Evolutionary conservation across 2,888 invertebrate species (phyloP), one percentile per base, ranked within the genome.

Genomic region (Ophioninae sp.): DNA sequence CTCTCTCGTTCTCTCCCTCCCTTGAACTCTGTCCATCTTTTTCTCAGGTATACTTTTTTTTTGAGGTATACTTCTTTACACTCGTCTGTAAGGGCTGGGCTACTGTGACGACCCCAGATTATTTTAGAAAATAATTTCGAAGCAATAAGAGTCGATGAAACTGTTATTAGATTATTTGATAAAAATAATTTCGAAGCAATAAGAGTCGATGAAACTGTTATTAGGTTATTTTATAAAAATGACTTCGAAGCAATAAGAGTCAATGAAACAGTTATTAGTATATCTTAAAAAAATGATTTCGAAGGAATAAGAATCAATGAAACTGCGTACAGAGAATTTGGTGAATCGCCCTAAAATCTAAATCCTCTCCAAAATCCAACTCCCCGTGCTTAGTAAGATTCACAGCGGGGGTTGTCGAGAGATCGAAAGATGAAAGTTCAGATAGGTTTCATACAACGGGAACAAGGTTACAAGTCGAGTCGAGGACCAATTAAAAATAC

Each of bases 1-100:
- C 76, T 44, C 44, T 65, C 37, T 58, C 63, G n/a, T 51, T 56
- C 65, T 59, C 51, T 61, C 23, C 77, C 63, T 30, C 81, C 20
- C 59, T n/a, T n/a, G 6, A 6, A 61, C 44, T 23, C 73, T 23
- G n/a, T n/a, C 65, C 20, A 17, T 37, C 30, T 64, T 61, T 59
- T 65, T 65, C 41, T 69, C 61, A 30, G 30, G 30, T 30, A 30
- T 30, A 30, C 30, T 30, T 30, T 30, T 30, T 30, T 30, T 30
- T 30, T 30, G 2, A 3, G 30, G 30, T 30, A 30, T 30, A 30
- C 30, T 30, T 30, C 30, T 30, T 30, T 30, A 30, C 30, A 30
- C 30, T 30, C 2, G 30, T 30, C 30, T 30, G 30, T 30, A 30
- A 30, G 2, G 30, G 30, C 30, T 30, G 3, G 30, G 30, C 30